These are phyloP conservation scores for Ligdia adustata DNA, from an alignment of 2,888 invertebrate genomes.

Conservation along the genomic window DNA sequence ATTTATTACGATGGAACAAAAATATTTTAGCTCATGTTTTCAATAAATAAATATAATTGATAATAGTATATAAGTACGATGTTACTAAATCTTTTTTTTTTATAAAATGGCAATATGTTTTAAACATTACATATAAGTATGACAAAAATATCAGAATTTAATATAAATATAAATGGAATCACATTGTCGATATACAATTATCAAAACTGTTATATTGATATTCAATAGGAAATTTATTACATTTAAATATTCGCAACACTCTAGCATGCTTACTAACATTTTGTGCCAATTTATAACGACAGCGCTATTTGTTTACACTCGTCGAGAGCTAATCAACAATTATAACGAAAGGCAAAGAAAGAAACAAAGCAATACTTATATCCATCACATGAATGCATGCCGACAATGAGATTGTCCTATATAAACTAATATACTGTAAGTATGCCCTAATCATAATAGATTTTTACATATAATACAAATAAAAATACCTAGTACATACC, in stretches of 20 bases:
- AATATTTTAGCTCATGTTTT: constrained; percentile 34
- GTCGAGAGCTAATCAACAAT: too few species aligned
- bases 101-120: constrained; percentile 19
- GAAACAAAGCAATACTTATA: constrained; percentile 15
- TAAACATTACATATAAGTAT: constrained; percentile 21
- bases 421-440: constrained; percentile 24
- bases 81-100: constrained; percentile 18
- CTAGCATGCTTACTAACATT: constrained; percentile 10
- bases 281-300: constrained; percentile 19
- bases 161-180: constrained; percentile 30
- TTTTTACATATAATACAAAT: constrained; percentile 34
- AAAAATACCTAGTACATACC: constrained; percentile 34
- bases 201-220: constrained; percentile 19
- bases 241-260: constrained; percentile 13
- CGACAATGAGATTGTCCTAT: constrained; percentile 45
- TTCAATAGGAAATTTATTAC: constrained; percentile 13
- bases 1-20: constrained; percentile 33
- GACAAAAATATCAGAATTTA: constrained; percentile 36
- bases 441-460: constrained; percentile 35
- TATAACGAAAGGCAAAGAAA: constrained; percentile 9
- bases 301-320: constrained; percentile 29
- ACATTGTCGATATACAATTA: constrained; percentile 37
- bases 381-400: constrained; percentile 34
- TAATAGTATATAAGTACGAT: constrained; percentile 20
- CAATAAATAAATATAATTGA: constrained; percentile 32